These are phyloP conservation scores for Geophilus truncorum DNA, from an alignment of 2,888 invertebrate genomes.

Conservation along the genomic window DNA sequence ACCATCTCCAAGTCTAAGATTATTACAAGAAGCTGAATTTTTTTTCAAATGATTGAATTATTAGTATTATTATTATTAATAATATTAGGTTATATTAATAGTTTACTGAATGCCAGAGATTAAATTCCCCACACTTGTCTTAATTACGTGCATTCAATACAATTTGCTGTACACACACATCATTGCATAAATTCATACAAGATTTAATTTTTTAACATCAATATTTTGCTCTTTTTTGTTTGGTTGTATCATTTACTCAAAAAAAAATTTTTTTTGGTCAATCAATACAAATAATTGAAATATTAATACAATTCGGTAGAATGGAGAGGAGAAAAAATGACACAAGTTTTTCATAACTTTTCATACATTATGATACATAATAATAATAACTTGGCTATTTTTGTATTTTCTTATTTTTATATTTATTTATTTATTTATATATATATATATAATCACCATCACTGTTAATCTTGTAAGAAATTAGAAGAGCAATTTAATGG, in stretches of 20 bases:
- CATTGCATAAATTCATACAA: constrained; percentile 28
- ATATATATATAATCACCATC: background rate
- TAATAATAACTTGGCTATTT: background rate
- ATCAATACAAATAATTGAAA: background rate
- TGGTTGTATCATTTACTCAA: background rate
- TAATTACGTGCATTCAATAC: constrained; percentile 13
- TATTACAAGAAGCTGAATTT: background rate
- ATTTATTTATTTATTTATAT: too few relatives aligned
- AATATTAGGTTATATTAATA: background rate
- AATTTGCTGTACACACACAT: constrained; percentile 30
- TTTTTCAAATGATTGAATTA: background rate
- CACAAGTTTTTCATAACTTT: background rate
- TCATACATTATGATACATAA: background rate
- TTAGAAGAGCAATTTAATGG: background rate
- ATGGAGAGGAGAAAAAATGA: background rate
- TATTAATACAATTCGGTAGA: background rate
- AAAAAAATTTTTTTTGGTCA: background rate
- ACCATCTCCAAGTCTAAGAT: background rate
- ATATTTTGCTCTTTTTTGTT: background rate
- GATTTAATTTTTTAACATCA: background rate
- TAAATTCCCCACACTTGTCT: background rate
- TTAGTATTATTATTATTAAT: background rate
- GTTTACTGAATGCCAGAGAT: background rate
- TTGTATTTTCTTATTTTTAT: background rate
- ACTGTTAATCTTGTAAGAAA: background rate